Evolutionary conservation across 2,888 invertebrate species (phyloP).

Genomic region (Phoenoteleia sp.): DNA sequence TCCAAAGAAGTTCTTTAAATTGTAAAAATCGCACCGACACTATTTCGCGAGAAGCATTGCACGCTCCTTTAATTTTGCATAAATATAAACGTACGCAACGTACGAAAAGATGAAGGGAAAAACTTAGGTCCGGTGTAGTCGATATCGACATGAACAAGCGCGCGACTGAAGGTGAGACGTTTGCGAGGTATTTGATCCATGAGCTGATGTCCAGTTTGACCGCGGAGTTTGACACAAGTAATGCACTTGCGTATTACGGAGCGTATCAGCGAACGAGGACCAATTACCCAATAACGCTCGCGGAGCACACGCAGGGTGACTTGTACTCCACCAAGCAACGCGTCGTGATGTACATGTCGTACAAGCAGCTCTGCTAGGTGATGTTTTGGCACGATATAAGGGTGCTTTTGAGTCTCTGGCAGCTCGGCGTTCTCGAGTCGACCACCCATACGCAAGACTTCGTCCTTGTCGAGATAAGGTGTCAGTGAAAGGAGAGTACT

Average conservation of each 20-base stretch:
- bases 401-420: conserved; percentile 48
- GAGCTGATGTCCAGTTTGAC: not conserved
- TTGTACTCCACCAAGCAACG: not conserved
- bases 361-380: not conserved
- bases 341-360: not conserved
- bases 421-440: conserved; percentile 54
- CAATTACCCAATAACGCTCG: not conserved
- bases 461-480: conserved; percentile 62
- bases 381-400: conserved; percentile 50
- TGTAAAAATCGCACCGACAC: too few species aligned
- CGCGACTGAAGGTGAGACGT: not conserved
- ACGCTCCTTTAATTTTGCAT: not conserved
- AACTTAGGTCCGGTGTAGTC: conserved; percentile 3
- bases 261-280: not conserved
- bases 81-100: not conserved
- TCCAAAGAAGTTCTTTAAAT: too few species aligned
- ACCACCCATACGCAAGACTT: conserved; percentile 67
- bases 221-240: not conserved
- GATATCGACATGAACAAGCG: not conserved
- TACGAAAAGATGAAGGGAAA: too few species aligned
- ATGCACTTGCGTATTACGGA: not conserved
- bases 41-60: too few species aligned
- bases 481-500: conserved; percentile 6
- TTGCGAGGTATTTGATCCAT: not conserved
- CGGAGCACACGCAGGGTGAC: not conserved